phyloP scores from a whole-genome alignment of 2,113 vertebrate genomes.

The Vidua chalybeata region DNA sequence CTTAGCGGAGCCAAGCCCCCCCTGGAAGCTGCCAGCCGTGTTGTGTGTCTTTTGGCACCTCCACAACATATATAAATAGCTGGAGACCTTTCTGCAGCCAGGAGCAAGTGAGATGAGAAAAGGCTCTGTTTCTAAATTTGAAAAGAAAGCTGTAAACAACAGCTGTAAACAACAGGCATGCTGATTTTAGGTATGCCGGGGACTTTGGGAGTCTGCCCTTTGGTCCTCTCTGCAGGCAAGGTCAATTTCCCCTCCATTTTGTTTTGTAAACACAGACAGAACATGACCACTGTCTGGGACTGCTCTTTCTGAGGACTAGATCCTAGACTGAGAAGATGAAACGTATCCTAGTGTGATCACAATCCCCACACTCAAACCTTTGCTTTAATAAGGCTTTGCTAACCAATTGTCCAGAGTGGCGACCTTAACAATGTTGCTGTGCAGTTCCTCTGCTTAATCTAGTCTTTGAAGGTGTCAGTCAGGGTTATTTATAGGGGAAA shows the following conservation, averaged over 20 bases:
- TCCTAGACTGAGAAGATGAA: not conserved
- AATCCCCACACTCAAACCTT: not conserved
- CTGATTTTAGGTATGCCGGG: not conserved
- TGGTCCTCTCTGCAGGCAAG: not conserved
- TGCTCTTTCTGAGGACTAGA: not conserved
- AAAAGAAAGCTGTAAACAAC: slow-evolving; percentile 57
- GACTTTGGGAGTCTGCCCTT: not conserved
- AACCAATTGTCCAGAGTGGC: not conserved
- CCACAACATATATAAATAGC: slow-evolving; percentile 18
- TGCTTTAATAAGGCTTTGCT: not conserved
- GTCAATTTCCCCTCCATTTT: not conserved
- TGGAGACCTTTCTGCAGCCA: slow-evolving; percentile 27
- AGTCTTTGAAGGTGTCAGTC: not conserved
- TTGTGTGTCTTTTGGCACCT: slow-evolving; percentile 28
- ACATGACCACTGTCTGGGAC: not conserved
- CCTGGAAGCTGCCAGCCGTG: slow-evolving; percentile 15
- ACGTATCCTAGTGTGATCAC: not conserved
- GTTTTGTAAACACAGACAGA: slow-evolving; percentile 1
- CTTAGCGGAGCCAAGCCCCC: not conserved
- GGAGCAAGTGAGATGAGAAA: slow-evolving; percentile 58
- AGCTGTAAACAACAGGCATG: slow-evolving; percentile 34
- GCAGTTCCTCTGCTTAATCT: not conserved
- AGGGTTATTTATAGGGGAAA: not conserved
- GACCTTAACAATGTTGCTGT: not conserved
- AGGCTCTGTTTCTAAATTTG: slow-evolving; percentile 56